Percentiles rank a stretch among this genome's conserved stretches.
phyloP scores from a whole-genome alignment of 1,140 invertebrate species.

The Drosophila serrata region DNA sequence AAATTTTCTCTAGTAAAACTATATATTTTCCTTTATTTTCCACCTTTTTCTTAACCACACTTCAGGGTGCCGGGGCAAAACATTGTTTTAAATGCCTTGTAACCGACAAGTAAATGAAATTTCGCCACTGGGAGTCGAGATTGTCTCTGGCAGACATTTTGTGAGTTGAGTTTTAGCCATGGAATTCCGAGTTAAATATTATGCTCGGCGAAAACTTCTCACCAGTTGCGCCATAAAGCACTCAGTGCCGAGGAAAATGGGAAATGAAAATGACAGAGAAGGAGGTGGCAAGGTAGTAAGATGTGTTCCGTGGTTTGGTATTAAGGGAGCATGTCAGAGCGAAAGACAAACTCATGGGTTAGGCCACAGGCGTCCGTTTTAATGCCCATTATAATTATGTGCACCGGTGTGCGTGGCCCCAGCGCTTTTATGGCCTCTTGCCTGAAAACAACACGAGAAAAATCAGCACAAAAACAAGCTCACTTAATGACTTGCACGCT shows the following conservation, averaged over 20 bases:
- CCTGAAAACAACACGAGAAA: slow-evolving; percentile 33
- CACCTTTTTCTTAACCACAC: background rate
- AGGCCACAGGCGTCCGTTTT: slow-evolving; percentile 65
- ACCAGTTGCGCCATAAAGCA: slow-evolving; percentile 54
- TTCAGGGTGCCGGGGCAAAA: background rate
- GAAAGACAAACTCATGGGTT: slow-evolving; percentile 54
- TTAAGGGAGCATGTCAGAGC: slow-evolving; percentile 27
- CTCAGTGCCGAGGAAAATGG: slow-evolving; percentile 10
- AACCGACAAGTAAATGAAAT: slow-evolving; percentile 33
- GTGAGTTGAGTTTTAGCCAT: slow-evolving; percentile 15
- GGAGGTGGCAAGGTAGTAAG: slow-evolving; percentile 9
- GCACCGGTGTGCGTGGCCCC: slow-evolving; percentile 32
- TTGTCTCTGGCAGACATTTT: slow-evolving; percentile 30
- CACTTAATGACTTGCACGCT: slow-evolving; percentile 78
- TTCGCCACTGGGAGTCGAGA: slow-evolving; percentile 27
- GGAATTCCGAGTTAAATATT: slow-evolving; percentile 25
- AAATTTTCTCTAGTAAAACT: background rate
- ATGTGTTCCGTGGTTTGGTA: slow-evolving; percentile 7
- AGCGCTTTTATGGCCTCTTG: slow-evolving; percentile 73
- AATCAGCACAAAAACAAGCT: slow-evolving; percentile 80
- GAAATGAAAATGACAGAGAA: slow-evolving; percentile 2
- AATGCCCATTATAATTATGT: slow-evolving; percentile 80
- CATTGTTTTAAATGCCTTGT: slow-evolving; percentile 34
- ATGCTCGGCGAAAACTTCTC: slow-evolving; percentile 18
- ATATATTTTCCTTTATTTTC: background rate